Conservation (phyloP, 2,797 vertebrate species). For the Thunnus albacares region DNA sequence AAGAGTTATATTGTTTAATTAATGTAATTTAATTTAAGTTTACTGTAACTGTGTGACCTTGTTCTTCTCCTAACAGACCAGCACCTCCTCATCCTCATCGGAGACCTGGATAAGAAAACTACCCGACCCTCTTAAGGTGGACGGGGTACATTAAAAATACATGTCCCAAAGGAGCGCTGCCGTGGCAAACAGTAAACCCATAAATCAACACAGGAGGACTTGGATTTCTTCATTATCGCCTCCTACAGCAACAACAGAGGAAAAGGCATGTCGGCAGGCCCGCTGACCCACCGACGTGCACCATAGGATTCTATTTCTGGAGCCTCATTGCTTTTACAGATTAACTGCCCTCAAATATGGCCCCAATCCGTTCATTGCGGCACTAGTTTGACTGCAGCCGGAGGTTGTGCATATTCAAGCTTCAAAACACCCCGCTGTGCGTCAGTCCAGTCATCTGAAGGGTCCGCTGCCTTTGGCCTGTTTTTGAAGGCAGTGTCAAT, state of each 20-base stretch:
- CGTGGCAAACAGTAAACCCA: conserved; percentile 36
- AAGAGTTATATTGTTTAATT: no score
- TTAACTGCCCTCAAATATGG: conserved; percentile 74
- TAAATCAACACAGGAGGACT: conserved; percentile 73
- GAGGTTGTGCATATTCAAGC: conserved; percentile 56
- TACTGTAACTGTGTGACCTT: conserved; percentile 57
- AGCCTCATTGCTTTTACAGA: conserved; percentile 72
- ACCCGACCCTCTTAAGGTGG: conserved; percentile 32
- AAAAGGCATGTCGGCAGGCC: conserved; percentile 45
- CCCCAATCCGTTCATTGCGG: conserved; percentile 61
- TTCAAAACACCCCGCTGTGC: conserved; percentile 35
- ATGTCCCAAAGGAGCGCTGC: conserved; percentile 63
- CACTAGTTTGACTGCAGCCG: conserved; percentile 60
- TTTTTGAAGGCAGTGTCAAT: conserved; percentile 26
- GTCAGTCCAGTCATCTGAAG: conserved; percentile 42
- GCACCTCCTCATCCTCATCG: conserved; percentile 8
- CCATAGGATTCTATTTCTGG: conserved; percentile 74
- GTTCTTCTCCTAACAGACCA: conserved; percentile 71
- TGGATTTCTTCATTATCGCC: conserved; percentile 72
- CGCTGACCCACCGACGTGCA: conserved; percentile 52
- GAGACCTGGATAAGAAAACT: conserved; percentile 30
- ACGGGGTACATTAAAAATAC: conserved; percentile 70
- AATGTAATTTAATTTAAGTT: no score
- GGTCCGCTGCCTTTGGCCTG: conserved; percentile 15
- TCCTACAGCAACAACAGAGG: conserved; percentile 56